Evolutionary conservation across 2,113 vertebrate species (phyloP), one percentile per base, ranked within the genome.

Genomic region (Hypocryptadius cinnamomeus): DNA sequence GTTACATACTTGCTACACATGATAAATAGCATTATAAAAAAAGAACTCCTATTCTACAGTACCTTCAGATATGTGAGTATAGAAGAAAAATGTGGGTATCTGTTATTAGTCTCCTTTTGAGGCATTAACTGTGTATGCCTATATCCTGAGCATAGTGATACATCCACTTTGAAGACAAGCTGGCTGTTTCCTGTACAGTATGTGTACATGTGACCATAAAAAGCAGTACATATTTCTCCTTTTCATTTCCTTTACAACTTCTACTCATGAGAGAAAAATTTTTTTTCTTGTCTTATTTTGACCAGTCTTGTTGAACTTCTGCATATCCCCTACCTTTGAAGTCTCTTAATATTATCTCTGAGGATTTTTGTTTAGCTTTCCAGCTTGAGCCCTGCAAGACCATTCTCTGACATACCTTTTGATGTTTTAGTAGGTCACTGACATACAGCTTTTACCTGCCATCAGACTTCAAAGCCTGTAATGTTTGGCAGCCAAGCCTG

Each of bases 351-450:
- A 51, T 50, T 85, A 79, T 95, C 91, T 95, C 71, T 81, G 53
- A 94, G 81, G 81, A 87, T 95, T 92, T 95, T 92, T 77, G 81
- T 84, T 79, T 33, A 68, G 73, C 50, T 93, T 92, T 87, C 61
- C 78, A 90, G 42, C 60, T 84, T 80, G 69, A 93, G 61, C n/a
- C 48, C 73, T 71, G 37, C 48, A 89, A 74, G 40, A 93, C 48
- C 65, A 76, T 87, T 91, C 48, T 57, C 66, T 94, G 61, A 79
- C 73, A 60, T 68, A 44, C 20, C 48, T 89, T 94, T 93, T 93
- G 87, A 94, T 89, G 87, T 87, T 94, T 93, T 87, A 92, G n/a
- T 92, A 91, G 89, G 94, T 93, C 93, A 94, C 87, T 78, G 73
- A 90, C 93, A 72, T n/a, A 23, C 48, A 91, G 73, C 79, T 92